Percentiles rank a stretch among this genome's conserved stretches.
Conservation (phyloP, 2,113 vertebrate species). For the Perccottus glenii region DNA sequence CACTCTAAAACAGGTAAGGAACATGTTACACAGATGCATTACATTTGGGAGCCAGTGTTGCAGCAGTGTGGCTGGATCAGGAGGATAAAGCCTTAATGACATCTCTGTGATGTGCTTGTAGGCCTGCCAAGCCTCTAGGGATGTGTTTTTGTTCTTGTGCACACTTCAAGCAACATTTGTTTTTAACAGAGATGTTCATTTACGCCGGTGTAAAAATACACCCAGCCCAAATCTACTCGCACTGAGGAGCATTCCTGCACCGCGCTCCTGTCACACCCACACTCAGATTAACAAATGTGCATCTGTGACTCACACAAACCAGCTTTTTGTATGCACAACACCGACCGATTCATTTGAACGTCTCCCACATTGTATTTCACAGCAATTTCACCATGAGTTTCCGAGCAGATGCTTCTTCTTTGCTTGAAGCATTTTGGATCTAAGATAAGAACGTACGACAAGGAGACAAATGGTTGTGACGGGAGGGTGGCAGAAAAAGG, state of each 20-base stretch:
- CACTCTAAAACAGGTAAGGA: too few relatives aligned
- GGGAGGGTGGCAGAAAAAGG: slow-evolving; percentile 17
- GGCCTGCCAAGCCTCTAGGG: neutral
- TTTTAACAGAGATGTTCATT: slow-evolving; percentile 11
- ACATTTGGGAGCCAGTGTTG: neutral
- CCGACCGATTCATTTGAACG: slow-evolving; percentile 58
- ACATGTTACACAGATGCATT: neutral
- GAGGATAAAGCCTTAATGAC: slow-evolving; percentile 46
- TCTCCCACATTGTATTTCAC: slow-evolving; percentile 59
- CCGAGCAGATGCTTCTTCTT: slow-evolving; percentile 32
- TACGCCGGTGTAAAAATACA: slow-evolving; percentile 19
- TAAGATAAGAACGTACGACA: slow-evolving; percentile 48
- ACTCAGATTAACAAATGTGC: slow-evolving; percentile 55
- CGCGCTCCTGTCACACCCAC: slow-evolving; percentile 60
- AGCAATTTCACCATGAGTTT: slow-evolving; percentile 63
- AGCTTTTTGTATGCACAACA: slow-evolving; percentile 50
- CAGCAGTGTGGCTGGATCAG: neutral
- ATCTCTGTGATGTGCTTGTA: slow-evolving; percentile 28
- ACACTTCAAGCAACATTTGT: slow-evolving; percentile 34
- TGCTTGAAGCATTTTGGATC: slow-evolving; percentile 62
- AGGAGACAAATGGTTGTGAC: slow-evolving; percentile 56
- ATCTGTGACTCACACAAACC: slow-evolving; percentile 63
- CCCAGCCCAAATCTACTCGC: neutral
- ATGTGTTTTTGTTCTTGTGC: slow-evolving; percentile 26
- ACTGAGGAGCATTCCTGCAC: slow-evolving; percentile 10